phyloP scores from a whole-genome alignment of 2,888 invertebrate species.

The Blera fallax region DNA sequence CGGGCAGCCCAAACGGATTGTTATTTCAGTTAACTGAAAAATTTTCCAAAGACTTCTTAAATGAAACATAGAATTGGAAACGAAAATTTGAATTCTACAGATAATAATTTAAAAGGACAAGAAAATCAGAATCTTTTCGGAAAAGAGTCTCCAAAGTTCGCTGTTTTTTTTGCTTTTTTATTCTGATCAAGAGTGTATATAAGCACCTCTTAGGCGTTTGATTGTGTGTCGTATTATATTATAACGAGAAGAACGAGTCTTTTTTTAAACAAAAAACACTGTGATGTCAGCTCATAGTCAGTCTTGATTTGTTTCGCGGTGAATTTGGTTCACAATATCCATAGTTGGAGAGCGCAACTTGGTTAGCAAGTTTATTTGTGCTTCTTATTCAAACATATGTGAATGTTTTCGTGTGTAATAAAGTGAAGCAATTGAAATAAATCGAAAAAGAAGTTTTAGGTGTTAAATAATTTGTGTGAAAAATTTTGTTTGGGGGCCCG shows the following conservation, averaged over 20 bases:
- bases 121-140: background rate
- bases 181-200: slow-evolving; percentile 53
- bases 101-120: background rate
- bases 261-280: slow-evolving; percentile 35
- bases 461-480: slow-evolving; percentile 19
- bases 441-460: slow-evolving; percentile 1
- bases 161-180: slow-evolving; percentile 41
- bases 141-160: slow-evolving; percentile 48
- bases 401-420: slow-evolving; percentile 36
- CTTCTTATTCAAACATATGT: slow-evolving; percentile 44
- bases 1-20: slow-evolving; percentile 69
- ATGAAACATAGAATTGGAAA: background rate
- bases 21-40: slow-evolving; percentile 29
- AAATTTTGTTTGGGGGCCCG: slow-evolving; percentile 34
- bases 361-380: background rate
- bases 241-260: slow-evolving; percentile 71
- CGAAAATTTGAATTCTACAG: background rate
- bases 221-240: slow-evolving; percentile 52
- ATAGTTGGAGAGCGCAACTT: slow-evolving; percentile 11
- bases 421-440: slow-evolving; percentile 40
- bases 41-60: background rate
- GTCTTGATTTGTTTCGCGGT: slow-evolving; percentile 71
- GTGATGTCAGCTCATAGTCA: slow-evolving; percentile 69
- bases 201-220: slow-evolving; percentile 49
- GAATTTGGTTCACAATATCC: slow-evolving; percentile 63